Conservation (phyloP, 2,888 invertebrate genomes). For the Stenotaenia linearis region DNA sequence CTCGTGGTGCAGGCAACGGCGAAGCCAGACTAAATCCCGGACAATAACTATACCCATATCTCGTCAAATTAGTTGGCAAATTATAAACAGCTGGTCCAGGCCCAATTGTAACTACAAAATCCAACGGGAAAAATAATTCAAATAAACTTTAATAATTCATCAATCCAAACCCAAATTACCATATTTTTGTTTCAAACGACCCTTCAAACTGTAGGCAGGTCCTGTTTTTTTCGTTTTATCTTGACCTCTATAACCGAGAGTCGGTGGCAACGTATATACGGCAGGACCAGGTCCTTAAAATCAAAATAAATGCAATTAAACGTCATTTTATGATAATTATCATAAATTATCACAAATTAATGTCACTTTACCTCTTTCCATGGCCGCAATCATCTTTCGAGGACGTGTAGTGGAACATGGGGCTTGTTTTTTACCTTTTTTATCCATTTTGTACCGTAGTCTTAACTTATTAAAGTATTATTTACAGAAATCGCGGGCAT, state of each 20-base stretch:
- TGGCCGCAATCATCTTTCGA: background rate
- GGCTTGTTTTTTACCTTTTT: background rate
- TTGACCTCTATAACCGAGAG: slow-evolving; percentile 58
- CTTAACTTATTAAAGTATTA: background rate
- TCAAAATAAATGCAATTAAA: background rate
- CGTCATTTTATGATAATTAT: background rate
- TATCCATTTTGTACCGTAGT: background rate
- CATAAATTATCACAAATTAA: too few relatives aligned
- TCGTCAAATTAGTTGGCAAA: background rate
- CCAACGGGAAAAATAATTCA: too few relatives aligned
- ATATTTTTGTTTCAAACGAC: slow-evolving; percentile 41
- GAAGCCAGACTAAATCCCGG: background rate
- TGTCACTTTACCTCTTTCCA: background rate
- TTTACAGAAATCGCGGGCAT: background rate
- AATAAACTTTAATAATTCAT: too few relatives aligned
- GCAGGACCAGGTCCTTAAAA: slow-evolving; percentile 16
- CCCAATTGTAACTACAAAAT: background rate
- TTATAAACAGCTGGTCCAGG: background rate
- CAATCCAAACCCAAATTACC: background rate
- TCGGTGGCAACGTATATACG: slow-evolving; percentile 57
- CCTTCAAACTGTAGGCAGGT: slow-evolving; percentile 61
- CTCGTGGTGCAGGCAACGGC: background rate
- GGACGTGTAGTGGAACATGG: background rate
- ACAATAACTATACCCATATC: background rate
- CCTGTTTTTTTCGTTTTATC: slow-evolving; percentile 59